Evolutionary conservation across 2,888 invertebrate species (phyloP).

Genomic region (Drosophila algonquin): DNA sequence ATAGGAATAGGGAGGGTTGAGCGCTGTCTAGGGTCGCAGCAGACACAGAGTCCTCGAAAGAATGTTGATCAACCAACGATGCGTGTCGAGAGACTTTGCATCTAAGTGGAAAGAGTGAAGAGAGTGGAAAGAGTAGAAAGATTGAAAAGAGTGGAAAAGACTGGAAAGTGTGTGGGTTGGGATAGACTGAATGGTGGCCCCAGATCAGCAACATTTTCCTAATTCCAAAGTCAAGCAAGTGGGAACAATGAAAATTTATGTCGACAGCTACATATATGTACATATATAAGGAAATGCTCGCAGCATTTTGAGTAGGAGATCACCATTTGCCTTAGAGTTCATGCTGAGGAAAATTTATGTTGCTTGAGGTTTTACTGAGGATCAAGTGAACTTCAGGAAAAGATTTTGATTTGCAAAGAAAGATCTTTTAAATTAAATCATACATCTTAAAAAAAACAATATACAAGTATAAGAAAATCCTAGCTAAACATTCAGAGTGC

Average conservation of each 20-base stretch:
- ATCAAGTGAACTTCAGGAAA: neutral
- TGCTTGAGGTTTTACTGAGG: neutral
- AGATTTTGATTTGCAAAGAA: neutral
- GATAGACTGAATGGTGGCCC: neutral
- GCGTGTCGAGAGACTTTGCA: slow-evolving; percentile 49
- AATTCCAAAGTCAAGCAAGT: slow-evolving; percentile 26
- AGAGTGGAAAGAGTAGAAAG: neutral
- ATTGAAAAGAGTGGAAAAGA: neutral
- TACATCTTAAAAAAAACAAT: neutral
- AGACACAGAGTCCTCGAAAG: slow-evolving; percentile 8
- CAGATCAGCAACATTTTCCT: slow-evolving; percentile 17
- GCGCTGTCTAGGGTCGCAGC: neutral
- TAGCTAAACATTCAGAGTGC: neutral
- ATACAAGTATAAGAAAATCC: neutral
- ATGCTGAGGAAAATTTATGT: neutral
- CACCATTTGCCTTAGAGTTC: neutral
- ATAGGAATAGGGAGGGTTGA: slow-evolving; percentile 2
- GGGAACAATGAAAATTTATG: slow-evolving; percentile 54
- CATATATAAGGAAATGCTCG: slow-evolving; percentile 9
- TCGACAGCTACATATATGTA: slow-evolving; percentile 37
- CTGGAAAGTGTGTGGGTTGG: slow-evolving; percentile 14
- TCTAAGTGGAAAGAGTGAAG: neutral
- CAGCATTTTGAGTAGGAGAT: neutral
- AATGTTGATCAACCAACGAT: slow-evolving; percentile 68
- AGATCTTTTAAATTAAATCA: no score